Evolutionary conservation across 2,888 invertebrate species (phyloP).

Genomic region (Torymus aiolomorphi): DNA sequence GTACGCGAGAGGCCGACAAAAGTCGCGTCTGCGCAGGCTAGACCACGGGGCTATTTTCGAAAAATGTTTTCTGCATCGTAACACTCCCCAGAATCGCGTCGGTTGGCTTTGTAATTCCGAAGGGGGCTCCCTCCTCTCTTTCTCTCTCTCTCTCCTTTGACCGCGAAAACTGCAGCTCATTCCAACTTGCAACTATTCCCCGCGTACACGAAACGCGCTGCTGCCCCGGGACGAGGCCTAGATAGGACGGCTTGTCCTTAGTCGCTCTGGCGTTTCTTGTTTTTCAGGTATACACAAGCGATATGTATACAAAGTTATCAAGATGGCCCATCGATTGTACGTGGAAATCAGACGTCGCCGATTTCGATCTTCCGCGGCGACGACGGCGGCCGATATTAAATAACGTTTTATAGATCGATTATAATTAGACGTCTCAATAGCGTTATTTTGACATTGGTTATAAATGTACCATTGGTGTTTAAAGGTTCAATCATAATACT

Average conservation of each 20-base stretch:
- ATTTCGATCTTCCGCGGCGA: slow-evolving; percentile 36
- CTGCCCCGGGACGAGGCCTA: slow-evolving; percentile 46
- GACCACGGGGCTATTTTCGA: slow-evolving; percentile 33
- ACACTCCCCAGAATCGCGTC: slow-evolving; percentile 69
- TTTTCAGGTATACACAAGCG: slow-evolving; percentile 50
- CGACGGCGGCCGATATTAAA: slow-evolving; percentile 31
- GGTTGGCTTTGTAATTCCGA: slow-evolving; percentile 65
- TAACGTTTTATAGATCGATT: slow-evolving; percentile 45
- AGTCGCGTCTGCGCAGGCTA: slow-evolving; percentile 34
- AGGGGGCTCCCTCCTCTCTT: slow-evolving; percentile 55
- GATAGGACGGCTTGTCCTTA: slow-evolving; percentile 55
- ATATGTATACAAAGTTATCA: slow-evolving; percentile 52
- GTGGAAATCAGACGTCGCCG: slow-evolving; percentile 31
- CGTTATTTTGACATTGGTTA: slow-evolving; percentile 47
- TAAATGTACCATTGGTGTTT: background rate
- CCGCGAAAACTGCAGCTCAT: slow-evolving; percentile 72
- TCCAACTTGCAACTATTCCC: slow-evolving; percentile 72
- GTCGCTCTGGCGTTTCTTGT: slow-evolving; percentile 51
- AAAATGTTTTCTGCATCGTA: slow-evolving; percentile 70
- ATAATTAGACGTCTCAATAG: slow-evolving; percentile 48
- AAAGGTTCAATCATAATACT: background rate
- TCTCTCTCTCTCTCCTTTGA: slow-evolving; percentile 65
- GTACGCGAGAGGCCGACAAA: slow-evolving; percentile 30
- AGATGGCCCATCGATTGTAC: slow-evolving; percentile 46
- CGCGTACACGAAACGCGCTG: slow-evolving; percentile 29